Conservation (phyloP, 2,797 vertebrate genomes). For the Halcyon smyrnensis region DNA sequence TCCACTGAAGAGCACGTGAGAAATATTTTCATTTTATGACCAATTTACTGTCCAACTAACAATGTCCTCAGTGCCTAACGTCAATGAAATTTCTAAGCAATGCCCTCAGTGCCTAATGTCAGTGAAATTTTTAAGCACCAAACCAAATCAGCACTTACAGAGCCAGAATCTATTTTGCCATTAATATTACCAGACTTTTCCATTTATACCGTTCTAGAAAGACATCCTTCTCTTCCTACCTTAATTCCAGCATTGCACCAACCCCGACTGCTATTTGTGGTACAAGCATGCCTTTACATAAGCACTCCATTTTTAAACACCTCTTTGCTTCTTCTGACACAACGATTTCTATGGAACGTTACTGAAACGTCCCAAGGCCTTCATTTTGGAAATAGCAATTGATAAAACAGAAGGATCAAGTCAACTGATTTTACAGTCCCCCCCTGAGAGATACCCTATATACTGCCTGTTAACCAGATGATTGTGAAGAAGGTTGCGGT, state of each 20-base stretch:
- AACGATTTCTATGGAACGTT: background rate
- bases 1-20: background rate
- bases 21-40: background rate
- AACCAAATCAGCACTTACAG: background rate
- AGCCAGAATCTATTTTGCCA: background rate
- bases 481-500: too few species aligned
- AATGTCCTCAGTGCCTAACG: too few species aligned
- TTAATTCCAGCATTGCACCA: background rate
- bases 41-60: background rate
- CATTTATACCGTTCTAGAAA: background rate
- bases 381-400: background rate
- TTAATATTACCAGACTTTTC: background rate
- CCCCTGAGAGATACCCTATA: background rate
- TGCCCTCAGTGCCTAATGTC: background rate
- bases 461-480: accelerated
- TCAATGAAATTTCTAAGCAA: too few species aligned
- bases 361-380: background rate
- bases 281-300: accelerated
- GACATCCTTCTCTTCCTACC: background rate
- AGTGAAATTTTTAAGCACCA: background rate
- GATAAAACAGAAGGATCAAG: accelerated
- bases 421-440: background rate
- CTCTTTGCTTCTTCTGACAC: background rate
- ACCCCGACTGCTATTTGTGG: background rate
- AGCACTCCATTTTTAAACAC: background rate